Evolutionary conservation across 2,888 invertebrate genomes (phyloP).

Genomic region (Neuroscelio doddi): DNA sequence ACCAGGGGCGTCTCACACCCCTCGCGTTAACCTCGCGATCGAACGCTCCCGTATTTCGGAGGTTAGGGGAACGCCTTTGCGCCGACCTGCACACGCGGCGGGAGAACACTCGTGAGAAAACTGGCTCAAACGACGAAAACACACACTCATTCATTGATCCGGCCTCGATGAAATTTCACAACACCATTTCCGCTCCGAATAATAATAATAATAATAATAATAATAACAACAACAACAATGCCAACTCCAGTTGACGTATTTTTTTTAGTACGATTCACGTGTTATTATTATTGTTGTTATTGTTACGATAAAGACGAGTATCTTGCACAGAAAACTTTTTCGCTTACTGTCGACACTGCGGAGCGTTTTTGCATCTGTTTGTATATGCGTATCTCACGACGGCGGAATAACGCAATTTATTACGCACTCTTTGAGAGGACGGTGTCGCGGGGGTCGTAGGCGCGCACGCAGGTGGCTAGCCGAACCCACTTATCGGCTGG

Average conservation of each 20-base stretch:
- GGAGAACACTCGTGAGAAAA: constrained; percentile 14
- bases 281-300: constrained; percentile 36
- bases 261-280: constrained; percentile 17
- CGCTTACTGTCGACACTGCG: too few species aligned
- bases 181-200: neutral
- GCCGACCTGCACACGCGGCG: constrained; percentile 34
- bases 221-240: too few species aligned
- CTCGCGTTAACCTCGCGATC: constrained; percentile 27
- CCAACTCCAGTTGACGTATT: neutral
- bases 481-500: constrained; percentile 56
- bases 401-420: constrained; percentile 53
- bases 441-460: neutral
- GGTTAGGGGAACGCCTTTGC: constrained; percentile 50
- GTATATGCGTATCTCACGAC: constrained; percentile 22
- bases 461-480: constrained; percentile 55
- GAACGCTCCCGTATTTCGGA: constrained; percentile 48
- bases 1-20: constrained; percentile 34
- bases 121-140: too few species aligned
- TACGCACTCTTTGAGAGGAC: constrained; percentile 34
- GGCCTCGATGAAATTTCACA: too few species aligned
- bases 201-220: neutral
- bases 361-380: constrained; percentile 51
- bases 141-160: too few species aligned
- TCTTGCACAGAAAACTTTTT: too few species aligned
- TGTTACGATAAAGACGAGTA: neutral